Evolutionary conservation across 2,113 vertebrate genomes (phyloP), one percentile per base, ranked within the genome.

Genomic region (Peromyscus californicus): DNA sequence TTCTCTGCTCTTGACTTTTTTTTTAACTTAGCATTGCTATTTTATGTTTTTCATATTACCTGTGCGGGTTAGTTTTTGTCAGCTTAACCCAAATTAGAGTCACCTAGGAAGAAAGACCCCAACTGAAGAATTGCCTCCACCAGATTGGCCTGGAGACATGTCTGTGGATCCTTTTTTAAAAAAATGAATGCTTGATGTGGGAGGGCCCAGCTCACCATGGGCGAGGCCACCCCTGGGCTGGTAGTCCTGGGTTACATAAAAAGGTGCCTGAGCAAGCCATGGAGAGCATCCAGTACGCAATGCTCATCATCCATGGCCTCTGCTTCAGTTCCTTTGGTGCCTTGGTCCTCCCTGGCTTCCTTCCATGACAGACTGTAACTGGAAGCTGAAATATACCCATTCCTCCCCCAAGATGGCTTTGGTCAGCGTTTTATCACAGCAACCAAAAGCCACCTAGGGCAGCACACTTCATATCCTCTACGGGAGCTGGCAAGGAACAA

Each of bases 1-100:
- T 97, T 89, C 36, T 21, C 24, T 79, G 72, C n/a, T 93, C 17
- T 80, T 93, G 79, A 87, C 65, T 83, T 90, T 90, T 97, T 3
- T n/a, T 29, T 24, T 42, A 93, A 70, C 65, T 94, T 59, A 82
- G 69, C 33, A 42, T 2, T 19, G 85, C 9, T 92, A 39, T 54
- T 93, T 79, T 78, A 36, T 90, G 69, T 70, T 96, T 93, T 96
- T 74, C 36, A 82, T 89, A 63, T 54, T 5, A 29, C 42, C 33
- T 19, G 1, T 29, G 39, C 59, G 42, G 39, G 26, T 15, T 85
- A 85, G n/a, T 63, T 11, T 78, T 78, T 42, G 59, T 42, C 39
- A 61, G 39, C 22, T 83, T 61, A 63, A 84, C 24, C n/a, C 59
- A 84, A 84, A 85, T 45, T 85, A 63, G 39, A 65, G 59, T 65